Percentiles rank a stretch among this genome's conserved stretches.
Conservation (phyloP, 2,113 vertebrate genomes). For the Cervus canadensis region DNA sequence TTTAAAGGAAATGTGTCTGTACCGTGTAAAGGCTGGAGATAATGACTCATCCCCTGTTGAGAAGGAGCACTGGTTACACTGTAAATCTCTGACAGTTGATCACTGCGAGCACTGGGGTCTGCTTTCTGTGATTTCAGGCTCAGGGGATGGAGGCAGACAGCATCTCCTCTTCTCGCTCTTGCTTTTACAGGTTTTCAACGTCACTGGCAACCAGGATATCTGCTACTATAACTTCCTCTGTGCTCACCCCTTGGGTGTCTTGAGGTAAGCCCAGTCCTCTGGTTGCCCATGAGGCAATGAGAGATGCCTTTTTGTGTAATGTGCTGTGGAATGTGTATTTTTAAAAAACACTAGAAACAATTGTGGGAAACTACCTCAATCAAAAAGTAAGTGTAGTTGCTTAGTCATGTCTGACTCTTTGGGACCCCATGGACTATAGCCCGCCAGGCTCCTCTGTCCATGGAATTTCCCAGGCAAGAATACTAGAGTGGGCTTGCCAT, state of each 20-base stretch:
- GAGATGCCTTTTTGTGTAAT: not conserved
- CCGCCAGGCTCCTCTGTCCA: not conserved
- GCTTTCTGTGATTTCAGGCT: not conserved
- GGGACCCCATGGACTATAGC: not conserved
- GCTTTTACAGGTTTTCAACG: constrained; percentile 82
- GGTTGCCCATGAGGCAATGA: not conserved
- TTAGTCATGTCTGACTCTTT: not conserved
- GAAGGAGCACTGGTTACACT: not conserved
- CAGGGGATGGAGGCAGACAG: not conserved
- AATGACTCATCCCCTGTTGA: not conserved
- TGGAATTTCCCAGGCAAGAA: not conserved
- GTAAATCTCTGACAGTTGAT: not conserved
- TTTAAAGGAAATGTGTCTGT: not conserved
- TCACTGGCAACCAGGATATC: constrained; percentile 88
- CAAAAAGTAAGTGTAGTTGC: not conserved
- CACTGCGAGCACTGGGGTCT: not conserved
- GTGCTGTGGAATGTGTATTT: not conserved
- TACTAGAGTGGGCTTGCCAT: not conserved
- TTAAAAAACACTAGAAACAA: not conserved
- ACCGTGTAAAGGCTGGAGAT: not conserved
- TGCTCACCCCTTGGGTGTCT: constrained; percentile 82
- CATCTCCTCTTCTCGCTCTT: not conserved
- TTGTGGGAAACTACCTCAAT: not conserved
- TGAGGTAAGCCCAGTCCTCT: constrained; percentile 78
- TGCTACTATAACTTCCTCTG: constrained; percentile 90